These are phyloP conservation scores for Heteromyza rotundicornis DNA, from an alignment of 2,888 invertebrate genomes.

Conservation along the genomic window DNA sequence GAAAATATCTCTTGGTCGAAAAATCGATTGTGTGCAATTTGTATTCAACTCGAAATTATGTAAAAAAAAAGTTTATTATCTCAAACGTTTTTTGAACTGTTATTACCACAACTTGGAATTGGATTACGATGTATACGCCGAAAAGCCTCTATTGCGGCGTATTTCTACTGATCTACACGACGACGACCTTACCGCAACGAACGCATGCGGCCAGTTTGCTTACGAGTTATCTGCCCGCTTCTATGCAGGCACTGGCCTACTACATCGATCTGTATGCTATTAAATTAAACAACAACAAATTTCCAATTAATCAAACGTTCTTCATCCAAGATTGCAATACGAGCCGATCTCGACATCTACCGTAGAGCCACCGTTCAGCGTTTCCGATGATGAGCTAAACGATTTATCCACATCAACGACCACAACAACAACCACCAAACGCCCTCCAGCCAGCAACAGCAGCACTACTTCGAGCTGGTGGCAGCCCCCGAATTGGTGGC, in stretches of 20 bases:
- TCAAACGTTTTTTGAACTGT: too few species aligned
- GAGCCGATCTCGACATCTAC: slow-evolving; percentile 58
- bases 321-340: too few species aligned
- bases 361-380: slow-evolving; percentile 58
- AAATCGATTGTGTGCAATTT: too few species aligned
- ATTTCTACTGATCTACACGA: neutral
- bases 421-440: slow-evolving; percentile 21
- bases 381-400: slow-evolving; percentile 28
- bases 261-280: slow-evolving; percentile 61
- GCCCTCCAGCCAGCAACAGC: slow-evolving; percentile 16
- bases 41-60: neutral
- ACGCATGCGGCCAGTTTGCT: slow-evolving; percentile 45
- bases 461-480: slow-evolving; percentile 41
- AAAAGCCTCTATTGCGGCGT: neutral
- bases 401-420: slow-evolving; percentile 23
- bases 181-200: slow-evolving; percentile 15
- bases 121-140: too few species aligned
- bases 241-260: slow-evolving; percentile 62
- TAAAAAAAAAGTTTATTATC: neutral
- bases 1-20: too few species aligned
- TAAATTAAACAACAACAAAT: too few species aligned
- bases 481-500: slow-evolving; percentile 54
- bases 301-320: too few species aligned
- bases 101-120: neutral
- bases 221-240: slow-evolving; percentile 59